Evolutionary conservation across 1,140 invertebrate genomes (phyloP).

Genomic region (Zophobas atratus): DNA sequence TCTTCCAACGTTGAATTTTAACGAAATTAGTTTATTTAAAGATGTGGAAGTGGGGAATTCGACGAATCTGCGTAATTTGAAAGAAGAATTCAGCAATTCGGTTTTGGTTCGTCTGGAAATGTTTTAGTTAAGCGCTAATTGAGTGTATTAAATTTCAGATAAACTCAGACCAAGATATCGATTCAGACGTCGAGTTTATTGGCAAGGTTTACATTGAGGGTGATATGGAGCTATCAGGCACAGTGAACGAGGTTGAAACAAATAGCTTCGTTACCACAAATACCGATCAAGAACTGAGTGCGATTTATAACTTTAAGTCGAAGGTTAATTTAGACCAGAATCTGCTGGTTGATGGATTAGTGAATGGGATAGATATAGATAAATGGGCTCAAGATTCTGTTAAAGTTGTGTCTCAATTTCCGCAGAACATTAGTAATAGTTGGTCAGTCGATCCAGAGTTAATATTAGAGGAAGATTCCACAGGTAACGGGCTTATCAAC

Average conservation of each 20-base stretch:
- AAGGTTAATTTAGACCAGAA: slow-evolving; percentile 55
- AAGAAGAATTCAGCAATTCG: slow-evolving; percentile 58
- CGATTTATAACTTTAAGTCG: slow-evolving; percentile 57
- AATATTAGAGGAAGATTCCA: slow-evolving; percentile 61
- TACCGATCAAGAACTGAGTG: slow-evolving; percentile 63
- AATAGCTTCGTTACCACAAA: slow-evolving; percentile 63
- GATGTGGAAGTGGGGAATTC: slow-evolving; percentile 58
- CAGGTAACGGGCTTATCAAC: slow-evolving; percentile 62
- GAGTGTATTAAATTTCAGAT: slow-evolving; percentile 49
- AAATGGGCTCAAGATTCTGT: slow-evolving; percentile 63
- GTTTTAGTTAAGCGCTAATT: not conserved
- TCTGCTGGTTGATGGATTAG: slow-evolving; percentile 56
- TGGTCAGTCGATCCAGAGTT: slow-evolving; percentile 66
- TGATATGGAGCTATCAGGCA: slow-evolving; percentile 5
- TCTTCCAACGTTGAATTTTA: slow-evolving; percentile 54
- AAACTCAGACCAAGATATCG: slow-evolving; percentile 58
- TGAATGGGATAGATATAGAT: slow-evolving; percentile 62
- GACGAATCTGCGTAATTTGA: slow-evolving; percentile 61
- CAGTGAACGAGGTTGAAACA: slow-evolving; percentile 63
- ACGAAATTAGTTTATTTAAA: slow-evolving; percentile 45
- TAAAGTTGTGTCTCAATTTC: slow-evolving; percentile 44
- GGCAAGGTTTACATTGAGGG: slow-evolving; percentile 61
- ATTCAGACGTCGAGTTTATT: slow-evolving; percentile 62
- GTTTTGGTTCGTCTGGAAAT: slow-evolving; percentile 56
- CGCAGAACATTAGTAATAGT: slow-evolving; percentile 62